phyloP scores from a whole-genome alignment of 1,140 invertebrate genomes.

The Bombus picipes region DNA sequence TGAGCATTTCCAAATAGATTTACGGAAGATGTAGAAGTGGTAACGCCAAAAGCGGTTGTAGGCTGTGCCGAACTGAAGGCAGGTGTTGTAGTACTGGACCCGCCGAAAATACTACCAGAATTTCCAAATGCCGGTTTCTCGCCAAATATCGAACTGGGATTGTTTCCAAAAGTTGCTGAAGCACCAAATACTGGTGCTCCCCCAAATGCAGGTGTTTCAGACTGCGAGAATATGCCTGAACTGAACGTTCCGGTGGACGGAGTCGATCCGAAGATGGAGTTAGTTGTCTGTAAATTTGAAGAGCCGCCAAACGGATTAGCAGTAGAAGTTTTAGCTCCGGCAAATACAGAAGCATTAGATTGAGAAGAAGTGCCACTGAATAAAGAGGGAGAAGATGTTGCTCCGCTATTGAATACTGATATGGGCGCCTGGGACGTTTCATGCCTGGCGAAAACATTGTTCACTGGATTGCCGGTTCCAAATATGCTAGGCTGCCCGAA shows the following conservation, averaged over 20 bases:
- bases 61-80: slow-evolving; percentile 61
- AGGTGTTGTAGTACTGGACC: slow-evolving; percentile 41
- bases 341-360: slow-evolving; percentile 53
- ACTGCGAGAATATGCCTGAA: slow-evolving; percentile 62
- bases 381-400: slow-evolving; percentile 45
- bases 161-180: slow-evolving; percentile 26
- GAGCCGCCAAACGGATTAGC: slow-evolving; percentile 51
- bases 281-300: slow-evolving; percentile 52
- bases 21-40: slow-evolving; percentile 24
- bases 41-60: slow-evolving; percentile 41
- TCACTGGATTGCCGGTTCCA: slow-evolving; percentile 53
- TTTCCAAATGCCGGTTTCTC: slow-evolving; percentile 66
- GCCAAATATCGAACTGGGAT: slow-evolving; percentile 66
- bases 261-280: slow-evolving; percentile 59
- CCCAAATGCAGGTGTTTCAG: slow-evolving; percentile 70
- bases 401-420: slow-evolving; percentile 49
- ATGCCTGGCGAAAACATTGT: slow-evolving; percentile 69
- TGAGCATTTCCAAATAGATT: slow-evolving; percentile 52
- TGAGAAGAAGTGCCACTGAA: slow-evolving; percentile 66
- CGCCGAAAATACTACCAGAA: slow-evolving; percentile 63
- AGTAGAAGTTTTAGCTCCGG: slow-evolving; percentile 43
- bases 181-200: slow-evolving; percentile 73
- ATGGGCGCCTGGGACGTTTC: slow-evolving; percentile 40
- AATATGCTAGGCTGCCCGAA: slow-evolving; percentile 72
- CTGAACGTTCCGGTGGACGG: slow-evolving; percentile 42